Evolutionary conservation across 1,140 invertebrate species (phyloP).

Genomic region (Papilio polytes): DNA sequence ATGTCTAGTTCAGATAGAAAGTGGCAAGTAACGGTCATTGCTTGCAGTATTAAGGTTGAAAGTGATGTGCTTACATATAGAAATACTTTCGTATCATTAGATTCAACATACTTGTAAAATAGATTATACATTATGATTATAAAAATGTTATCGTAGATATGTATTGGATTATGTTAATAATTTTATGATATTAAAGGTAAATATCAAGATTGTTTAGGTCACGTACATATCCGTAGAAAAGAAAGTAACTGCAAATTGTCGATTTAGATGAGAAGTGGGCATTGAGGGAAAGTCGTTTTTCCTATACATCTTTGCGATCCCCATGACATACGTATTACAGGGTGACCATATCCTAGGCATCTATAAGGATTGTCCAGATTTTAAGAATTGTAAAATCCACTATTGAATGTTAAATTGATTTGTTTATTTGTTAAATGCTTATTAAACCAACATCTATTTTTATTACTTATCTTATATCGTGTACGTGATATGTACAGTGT

Average conservation of each 20-base stretch:
- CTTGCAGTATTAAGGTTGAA: neutral
- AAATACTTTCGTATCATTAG: neutral
- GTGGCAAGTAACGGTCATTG: neutral
- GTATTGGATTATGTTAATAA: too few relatives aligned
- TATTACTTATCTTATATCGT: too few relatives aligned
- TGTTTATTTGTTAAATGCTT: too few relatives aligned
- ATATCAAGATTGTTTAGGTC: neutral
- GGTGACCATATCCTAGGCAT: neutral
- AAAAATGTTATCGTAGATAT: neutral
- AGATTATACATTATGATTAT: neutral
- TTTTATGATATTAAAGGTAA: neutral
- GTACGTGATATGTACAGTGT: too few relatives aligned
- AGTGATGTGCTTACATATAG: neutral
- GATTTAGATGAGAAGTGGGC: neutral
- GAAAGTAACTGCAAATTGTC: neutral
- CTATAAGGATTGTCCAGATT: neutral
- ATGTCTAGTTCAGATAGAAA: neutral
- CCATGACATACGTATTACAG: neutral
- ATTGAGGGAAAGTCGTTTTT: constrained; percentile 5
- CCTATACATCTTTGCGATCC: neutral
- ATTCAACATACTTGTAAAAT: neutral
- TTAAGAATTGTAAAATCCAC: neutral
- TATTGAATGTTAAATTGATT: too few relatives aligned
- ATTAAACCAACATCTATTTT: too few relatives aligned
- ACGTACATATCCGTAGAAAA: neutral